Evolutionary conservation across 2,888 invertebrate genomes (phyloP).

Genomic region (Calameuta filiformis): DNA sequence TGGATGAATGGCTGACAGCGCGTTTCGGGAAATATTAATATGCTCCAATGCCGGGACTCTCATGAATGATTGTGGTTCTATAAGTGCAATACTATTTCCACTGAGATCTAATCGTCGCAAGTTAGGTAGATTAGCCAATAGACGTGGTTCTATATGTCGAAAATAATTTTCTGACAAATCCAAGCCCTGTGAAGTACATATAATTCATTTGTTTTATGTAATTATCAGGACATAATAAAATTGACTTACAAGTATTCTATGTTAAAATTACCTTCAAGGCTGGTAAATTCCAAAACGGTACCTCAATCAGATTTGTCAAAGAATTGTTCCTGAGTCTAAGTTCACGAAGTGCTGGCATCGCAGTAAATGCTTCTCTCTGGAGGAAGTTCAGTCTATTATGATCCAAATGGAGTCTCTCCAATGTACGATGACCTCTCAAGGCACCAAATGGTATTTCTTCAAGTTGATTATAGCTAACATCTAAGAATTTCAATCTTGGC

Average conservation of each 20-base stretch:
- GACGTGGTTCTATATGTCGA: conserved; percentile 75
- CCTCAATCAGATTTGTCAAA: conserved; percentile 76
- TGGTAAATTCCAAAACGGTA: conserved; percentile 87
- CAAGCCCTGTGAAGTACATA: conserved; percentile 70
- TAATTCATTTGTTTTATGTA: not conserved
- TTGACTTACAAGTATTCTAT: not conserved
- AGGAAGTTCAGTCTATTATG: conserved; percentile 81
- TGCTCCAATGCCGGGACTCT: conserved; percentile 80
- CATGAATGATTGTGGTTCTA: conserved; percentile 81
- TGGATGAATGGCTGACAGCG: conserved; percentile 77
- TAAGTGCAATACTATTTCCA: conserved; percentile 75
- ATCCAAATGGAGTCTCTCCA: conserved; percentile 85
- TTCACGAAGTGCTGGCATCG: conserved; percentile 86
- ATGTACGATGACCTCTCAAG: conserved; percentile 80
- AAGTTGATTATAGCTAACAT: conserved; percentile 82
- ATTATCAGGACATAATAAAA: not conserved
- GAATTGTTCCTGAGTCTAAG: conserved; percentile 87
- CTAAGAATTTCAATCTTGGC: conserved; percentile 81
- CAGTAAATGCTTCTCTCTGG: conserved; percentile 83
- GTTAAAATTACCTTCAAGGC: conserved; percentile 72
- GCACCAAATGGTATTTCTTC: conserved; percentile 83
- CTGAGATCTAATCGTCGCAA: conserved; percentile 82
- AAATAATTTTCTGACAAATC: conserved; percentile 84
- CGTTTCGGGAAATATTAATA: conserved; percentile 83
- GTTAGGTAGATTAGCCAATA: conserved; percentile 81